Evolutionary conservation across 2,888 invertebrate species (phyloP), one percentile per base, ranked within the genome.

Genomic region (Chrysotoxum bicinctum): DNA sequence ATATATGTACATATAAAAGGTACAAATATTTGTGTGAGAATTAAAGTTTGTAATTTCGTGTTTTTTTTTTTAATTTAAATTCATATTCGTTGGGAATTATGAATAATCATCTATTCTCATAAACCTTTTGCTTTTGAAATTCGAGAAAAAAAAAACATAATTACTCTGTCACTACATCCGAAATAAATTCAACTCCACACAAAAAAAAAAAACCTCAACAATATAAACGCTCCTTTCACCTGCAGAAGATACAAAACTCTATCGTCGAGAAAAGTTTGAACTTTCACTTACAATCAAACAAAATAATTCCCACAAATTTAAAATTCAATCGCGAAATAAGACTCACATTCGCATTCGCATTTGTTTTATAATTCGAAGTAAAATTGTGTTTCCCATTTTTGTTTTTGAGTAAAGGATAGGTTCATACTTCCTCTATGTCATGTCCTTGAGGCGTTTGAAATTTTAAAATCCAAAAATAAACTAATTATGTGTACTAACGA

Each of bases 231-330:
- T 50, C 30, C 45, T 45, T 66, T 66, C 66, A 66, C 35, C 5
- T 35, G 6, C 66, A 66, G 66, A 66, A 58, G 14, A 56, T 14
- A 50, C 14, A 32, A 45, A 30, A 45, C 8, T 12, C 8, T 23
- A 37, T 23, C 35, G 66, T 66, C 23, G 21, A n/a, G n/a, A 21
- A 50, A 66, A 50, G 14, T 50, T 66, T 3, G 16, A 66, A 66
- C 66, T 66, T 66, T 37, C 50, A 32, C 9, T 7, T 37, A 66
- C 66, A 66, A 66, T 66, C 66, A 66, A 66, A 66, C 35, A 66
- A 66, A 37, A 58, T 37, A 19, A 56, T 48, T 50, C 37, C 10
- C 48, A 32, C 21, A 35, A 35, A 23, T 37, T 62, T 37, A 14
- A 16, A 48, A 8, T 40, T 19, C 16, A 19, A 26, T 43, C 69